Conservation (phyloP, 2,113 vertebrate genomes). For the Corapipo altera region DNA sequence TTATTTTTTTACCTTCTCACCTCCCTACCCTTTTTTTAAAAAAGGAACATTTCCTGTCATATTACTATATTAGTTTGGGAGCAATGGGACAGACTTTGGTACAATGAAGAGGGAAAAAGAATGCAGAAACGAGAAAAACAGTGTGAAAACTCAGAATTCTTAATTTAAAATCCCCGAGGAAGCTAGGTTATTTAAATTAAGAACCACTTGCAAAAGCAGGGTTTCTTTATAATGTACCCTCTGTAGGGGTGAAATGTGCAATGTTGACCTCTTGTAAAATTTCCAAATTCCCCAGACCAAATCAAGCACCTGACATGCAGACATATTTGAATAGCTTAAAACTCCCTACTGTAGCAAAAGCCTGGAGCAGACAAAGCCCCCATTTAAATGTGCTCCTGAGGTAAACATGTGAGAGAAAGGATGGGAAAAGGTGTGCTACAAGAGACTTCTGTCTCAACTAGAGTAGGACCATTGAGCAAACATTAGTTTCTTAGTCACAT, state of each 20-base stretch:
- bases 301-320: background rate
- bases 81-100: background rate
- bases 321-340: background rate
- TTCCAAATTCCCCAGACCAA: background rate
- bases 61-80: background rate
- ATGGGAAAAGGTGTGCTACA: background rate
- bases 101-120: background rate
- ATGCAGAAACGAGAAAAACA: background rate
- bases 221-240: background rate
- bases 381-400: background rate
- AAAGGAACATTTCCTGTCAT: background rate
- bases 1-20: background rate
- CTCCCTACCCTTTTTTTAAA: background rate
- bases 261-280: background rate
- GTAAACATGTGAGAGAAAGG: background rate
- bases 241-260: background rate
- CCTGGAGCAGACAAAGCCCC: background rate
- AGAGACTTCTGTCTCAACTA: background rate
- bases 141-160: background rate
- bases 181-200: background rate
- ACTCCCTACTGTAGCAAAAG: background rate
- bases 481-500: background rate
- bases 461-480: background rate
- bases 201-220: background rate
- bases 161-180: background rate